phyloP scores from a whole-genome alignment of 2,888 invertebrate genomes.

The Arctia plantaginis region DNA sequence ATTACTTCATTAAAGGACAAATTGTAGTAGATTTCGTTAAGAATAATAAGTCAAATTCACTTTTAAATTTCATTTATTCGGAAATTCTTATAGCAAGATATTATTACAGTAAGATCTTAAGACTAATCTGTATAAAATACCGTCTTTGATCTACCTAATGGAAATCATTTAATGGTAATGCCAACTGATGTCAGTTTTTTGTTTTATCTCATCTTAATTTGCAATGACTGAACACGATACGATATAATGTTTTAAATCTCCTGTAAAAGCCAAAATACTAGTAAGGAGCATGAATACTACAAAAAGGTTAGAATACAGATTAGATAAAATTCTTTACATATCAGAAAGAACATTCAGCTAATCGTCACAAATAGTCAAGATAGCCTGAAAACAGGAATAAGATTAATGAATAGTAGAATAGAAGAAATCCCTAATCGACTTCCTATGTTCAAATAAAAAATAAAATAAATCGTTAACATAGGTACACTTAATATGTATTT shows the following conservation, averaged over 20 bases:
- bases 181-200: slow-evolving; percentile 22
- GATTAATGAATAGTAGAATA: slow-evolving; percentile 1
- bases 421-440: slow-evolving; percentile 15
- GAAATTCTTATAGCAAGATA: slow-evolving; percentile 72
- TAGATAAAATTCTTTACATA: slow-evolving; percentile 8
- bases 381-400: slow-evolving; percentile 1
- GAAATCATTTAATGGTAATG: slow-evolving; percentile 26
- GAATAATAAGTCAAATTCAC: slow-evolving; percentile 49
- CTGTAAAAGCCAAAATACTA: slow-evolving; percentile 16
- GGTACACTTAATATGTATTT: slow-evolving; percentile 34
- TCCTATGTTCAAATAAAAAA: slow-evolving; percentile 25
- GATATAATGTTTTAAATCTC: slow-evolving; percentile 6
- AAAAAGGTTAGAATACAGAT: slow-evolving; percentile 24
- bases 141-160: slow-evolving; percentile 50
- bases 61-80: slow-evolving; percentile 77
- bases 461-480: slow-evolving; percentile 38
- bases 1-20: slow-evolving; percentile 33
- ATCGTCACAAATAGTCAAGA: neutral
- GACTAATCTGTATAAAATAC: slow-evolving; percentile 68
- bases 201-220: slow-evolving; percentile 23
- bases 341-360: neutral
- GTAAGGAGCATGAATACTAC: slow-evolving; percentile 20
- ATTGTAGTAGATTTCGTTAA: neutral
- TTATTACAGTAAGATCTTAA: slow-evolving; percentile 75
- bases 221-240: slow-evolving; percentile 33